phyloP scores from a whole-genome alignment of 2,113 vertebrate species.

The Rhea americana region DNA sequence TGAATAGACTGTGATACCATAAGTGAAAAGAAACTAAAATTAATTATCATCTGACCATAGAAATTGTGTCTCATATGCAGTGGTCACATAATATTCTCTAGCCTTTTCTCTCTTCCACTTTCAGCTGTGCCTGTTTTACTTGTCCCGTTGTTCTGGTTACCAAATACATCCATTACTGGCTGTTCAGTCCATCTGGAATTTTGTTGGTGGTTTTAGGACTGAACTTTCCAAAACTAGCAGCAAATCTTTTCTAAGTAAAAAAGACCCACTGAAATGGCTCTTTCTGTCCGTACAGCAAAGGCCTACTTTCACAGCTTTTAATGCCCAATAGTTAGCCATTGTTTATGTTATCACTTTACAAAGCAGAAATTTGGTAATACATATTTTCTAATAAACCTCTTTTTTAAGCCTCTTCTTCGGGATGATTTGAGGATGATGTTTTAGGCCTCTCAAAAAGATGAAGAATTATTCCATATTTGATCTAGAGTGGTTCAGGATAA shows the following conservation, averaged over 20 bases:
- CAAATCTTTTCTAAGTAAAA: background rate
- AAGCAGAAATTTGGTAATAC: background rate
- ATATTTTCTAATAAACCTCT: background rate
- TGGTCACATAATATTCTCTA: rapidly evolving
- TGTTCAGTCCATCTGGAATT: background rate
- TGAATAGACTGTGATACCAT: rapidly evolving
- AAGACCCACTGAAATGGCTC: rapidly evolving
- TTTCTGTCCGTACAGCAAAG: background rate
- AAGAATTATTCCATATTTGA: background rate
- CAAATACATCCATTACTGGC: background rate
- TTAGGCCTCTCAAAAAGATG: background rate
- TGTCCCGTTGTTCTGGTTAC: background rate
- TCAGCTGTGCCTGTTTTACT: background rate
- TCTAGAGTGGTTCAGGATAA: background rate
- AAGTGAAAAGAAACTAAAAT: background rate
- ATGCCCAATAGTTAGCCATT: rapidly evolving
- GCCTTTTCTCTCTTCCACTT: background rate
- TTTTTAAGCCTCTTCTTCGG: background rate
- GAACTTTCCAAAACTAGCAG: background rate
- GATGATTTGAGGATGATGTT: background rate
- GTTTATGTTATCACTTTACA: background rate
- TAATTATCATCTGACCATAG: rapidly evolving
- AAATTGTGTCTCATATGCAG: rapidly evolving
- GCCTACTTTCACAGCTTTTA: background rate
- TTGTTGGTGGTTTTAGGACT: background rate